Base-by-base conservation (phyloP, 2,888 invertebrate species). In the Parnassius apollo region DNA sequence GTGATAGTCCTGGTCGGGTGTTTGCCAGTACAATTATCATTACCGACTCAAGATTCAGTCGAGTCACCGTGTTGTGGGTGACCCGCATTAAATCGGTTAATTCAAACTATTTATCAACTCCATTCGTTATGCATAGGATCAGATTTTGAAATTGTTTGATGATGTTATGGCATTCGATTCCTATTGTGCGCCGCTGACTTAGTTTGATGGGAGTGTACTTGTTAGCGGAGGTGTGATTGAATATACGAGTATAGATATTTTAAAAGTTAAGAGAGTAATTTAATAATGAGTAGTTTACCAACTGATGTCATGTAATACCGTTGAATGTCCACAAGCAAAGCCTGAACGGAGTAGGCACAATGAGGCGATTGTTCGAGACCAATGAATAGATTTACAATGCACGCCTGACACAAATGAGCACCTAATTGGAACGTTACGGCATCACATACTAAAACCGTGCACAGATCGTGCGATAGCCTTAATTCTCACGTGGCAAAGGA, bases 41-140 rank as follows among this genome's bases (percentile, higher is more conserved):
- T 90, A 91, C 64, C 83, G 80, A 83, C 78, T 71, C 72, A 78
- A 82, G 81, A 86, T 83, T 81, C 77, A 75, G 90, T 75, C 82
- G 75, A 86, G 85, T 91, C 91, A 91, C 85, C 80, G 74, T 88
- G 84, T 81, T 85, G 82, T 87, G 89, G 88, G 89, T 91, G 91
- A 91, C 91, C 91, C 91, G 91, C 88, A 91, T 91, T 91, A 90
- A 90, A 91, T 91, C 91, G 91, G 91, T 91, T 89, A 91, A 91
- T 91, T 91, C 88, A 86, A 89, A 90, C 88, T 89, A 90, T 91
- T 91, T 91, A 91, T 91, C 90, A 86, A 88, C 83, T 84, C 84
- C 80, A 88, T 88, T 88, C 88, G 88, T 88, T 89, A 91, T 88
- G 91, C 89, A 88, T 89, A 87, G 85, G 87, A 88, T 88, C 88